These are phyloP conservation scores for Biston betularia DNA, from an alignment of 2,888 invertebrate genomes.

Conservation along the genomic window DNA sequence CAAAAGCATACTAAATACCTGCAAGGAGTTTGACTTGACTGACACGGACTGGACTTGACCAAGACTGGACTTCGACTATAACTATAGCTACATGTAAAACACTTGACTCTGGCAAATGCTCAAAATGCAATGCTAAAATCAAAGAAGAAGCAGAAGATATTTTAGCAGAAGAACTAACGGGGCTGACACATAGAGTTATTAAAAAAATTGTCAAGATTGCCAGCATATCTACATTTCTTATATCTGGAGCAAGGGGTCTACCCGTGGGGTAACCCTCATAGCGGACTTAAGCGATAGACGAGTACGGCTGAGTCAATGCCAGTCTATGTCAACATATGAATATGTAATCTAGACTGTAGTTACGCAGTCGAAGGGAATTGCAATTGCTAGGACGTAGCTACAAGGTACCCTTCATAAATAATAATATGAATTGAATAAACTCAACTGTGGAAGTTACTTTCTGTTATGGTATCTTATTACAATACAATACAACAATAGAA, in stretches of 20 bases:
- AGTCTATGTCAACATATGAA: slow-evolving; percentile 46
- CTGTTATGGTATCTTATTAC: neutral
- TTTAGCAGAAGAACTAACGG: too few species aligned
- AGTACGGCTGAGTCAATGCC: slow-evolving; percentile 40
- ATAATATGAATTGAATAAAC: slow-evolving; percentile 1
- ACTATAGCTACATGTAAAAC: too few species aligned
- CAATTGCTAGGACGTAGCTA: slow-evolving; percentile 38
- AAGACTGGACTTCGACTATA: too few species aligned
- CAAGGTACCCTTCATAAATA: slow-evolving; percentile 43
- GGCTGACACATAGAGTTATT: too few species aligned
- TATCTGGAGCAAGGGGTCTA: slow-evolving; percentile 28
- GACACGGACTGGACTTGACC: too few species aligned
- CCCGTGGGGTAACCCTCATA: slow-evolving; percentile 37
- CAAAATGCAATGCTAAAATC: too few species aligned
- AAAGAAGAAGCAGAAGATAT: too few species aligned
- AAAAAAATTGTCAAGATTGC: neutral
- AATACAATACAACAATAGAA: too few species aligned
- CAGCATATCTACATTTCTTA: slow-evolving; percentile 17
- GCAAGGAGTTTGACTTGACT: too few species aligned
- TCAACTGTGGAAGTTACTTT: neutral
- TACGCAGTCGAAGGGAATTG: slow-evolving; percentile 31
- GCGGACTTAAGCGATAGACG: slow-evolving; percentile 40
- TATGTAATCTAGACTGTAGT: slow-evolving; percentile 46
- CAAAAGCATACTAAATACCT: too few species aligned
- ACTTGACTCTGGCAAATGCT: too few species aligned